A percentile compares a stretch with the other conserved stretches of the same genome.
Conservation (phyloP, 2,888 invertebrate genomes). For the Nephrotoma appendiculata region DNA sequence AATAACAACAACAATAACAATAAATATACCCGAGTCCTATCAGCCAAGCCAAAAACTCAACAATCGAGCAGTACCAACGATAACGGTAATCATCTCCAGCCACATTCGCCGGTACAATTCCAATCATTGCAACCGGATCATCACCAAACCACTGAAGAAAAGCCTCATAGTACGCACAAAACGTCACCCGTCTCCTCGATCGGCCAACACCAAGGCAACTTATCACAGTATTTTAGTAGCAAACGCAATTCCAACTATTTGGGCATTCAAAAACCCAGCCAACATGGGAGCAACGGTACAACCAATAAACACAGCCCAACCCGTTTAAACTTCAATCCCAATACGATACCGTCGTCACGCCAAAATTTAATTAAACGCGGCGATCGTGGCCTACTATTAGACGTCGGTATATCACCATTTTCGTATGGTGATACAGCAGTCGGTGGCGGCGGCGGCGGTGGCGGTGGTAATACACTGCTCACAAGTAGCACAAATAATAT, state of each 20-base stretch:
- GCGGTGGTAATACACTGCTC: neutral
- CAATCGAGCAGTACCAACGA: neutral
- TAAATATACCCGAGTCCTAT: conserved; percentile 10
- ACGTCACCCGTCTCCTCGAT: neutral
- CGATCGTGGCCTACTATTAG: conserved; percentile 8
- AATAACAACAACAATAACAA: conserved; percentile 2
- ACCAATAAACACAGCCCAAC: neutral
- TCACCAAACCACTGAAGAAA: neutral
- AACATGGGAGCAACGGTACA: neutral
- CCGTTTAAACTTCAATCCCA: neutral
- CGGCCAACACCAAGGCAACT: neutral
- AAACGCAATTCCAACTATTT: conserved; percentile 13
- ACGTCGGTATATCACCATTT: conserved; percentile 9
- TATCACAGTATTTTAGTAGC: conserved; percentile 12
- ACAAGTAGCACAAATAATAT: neutral
- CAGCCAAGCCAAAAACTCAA: conserved; percentile 11
- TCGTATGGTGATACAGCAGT: neutral
- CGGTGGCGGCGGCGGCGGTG: too few relatives aligned
- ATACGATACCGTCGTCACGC: conserved; percentile 6
- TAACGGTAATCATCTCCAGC: conserved; percentile 8
- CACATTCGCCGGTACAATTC: conserved; percentile 25
- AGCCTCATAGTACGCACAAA: neutral
- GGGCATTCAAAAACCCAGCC: conserved; percentile 11
- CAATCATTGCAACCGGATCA: conserved; percentile 25
- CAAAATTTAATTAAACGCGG: conserved; percentile 7